These are phyloP conservation scores for Cichlasoma orientale DNA, from an alignment of 2,797 vertebrate genomes.

Conservation along the genomic window DNA sequence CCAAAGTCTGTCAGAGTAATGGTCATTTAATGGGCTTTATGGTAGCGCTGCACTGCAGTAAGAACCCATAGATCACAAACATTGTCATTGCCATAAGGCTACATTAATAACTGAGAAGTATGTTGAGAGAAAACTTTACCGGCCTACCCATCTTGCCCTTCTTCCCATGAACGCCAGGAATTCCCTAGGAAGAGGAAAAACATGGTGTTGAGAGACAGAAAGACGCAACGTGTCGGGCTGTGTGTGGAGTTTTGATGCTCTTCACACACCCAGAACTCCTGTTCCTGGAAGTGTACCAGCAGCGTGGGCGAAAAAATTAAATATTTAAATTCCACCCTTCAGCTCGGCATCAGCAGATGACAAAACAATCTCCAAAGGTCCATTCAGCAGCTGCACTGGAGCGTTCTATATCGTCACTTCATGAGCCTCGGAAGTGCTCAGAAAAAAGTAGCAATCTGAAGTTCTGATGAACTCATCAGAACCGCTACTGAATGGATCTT, in stretches of 20 bases:
- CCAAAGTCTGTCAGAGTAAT: slow-evolving; percentile 33
- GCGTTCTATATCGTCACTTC: background rate
- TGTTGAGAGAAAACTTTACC: slow-evolving; percentile 99
- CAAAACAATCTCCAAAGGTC: background rate
- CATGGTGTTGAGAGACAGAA: slow-evolving; percentile 31
- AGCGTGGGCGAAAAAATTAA: background rate
- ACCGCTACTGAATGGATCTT: background rate
- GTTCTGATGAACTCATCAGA: background rate
- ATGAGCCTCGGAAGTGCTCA: background rate
- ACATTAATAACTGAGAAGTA: slow-evolving; percentile 82
- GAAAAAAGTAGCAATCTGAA: background rate
- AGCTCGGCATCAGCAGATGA: background rate
- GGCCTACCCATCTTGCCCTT: slow-evolving; percentile 99
- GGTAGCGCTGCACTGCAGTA: slow-evolving; percentile 14
- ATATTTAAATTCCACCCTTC: background rate
- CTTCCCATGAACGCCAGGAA: slow-evolving; percentile 92
- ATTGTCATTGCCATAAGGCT: slow-evolving; percentile 17
- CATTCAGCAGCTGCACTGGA: background rate
- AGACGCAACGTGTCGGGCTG: background rate
- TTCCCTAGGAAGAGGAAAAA: slow-evolving; percentile 82
- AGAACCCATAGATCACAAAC: slow-evolving; percentile 42
- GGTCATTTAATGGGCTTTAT: slow-evolving; percentile 33
- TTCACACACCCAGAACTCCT: background rate
- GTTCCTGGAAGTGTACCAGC: background rate
- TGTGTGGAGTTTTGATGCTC: background rate